Base-by-base conservation (phyloP, 2,113 vertebrate species). In the Cyprinodon tularosa region DNA sequence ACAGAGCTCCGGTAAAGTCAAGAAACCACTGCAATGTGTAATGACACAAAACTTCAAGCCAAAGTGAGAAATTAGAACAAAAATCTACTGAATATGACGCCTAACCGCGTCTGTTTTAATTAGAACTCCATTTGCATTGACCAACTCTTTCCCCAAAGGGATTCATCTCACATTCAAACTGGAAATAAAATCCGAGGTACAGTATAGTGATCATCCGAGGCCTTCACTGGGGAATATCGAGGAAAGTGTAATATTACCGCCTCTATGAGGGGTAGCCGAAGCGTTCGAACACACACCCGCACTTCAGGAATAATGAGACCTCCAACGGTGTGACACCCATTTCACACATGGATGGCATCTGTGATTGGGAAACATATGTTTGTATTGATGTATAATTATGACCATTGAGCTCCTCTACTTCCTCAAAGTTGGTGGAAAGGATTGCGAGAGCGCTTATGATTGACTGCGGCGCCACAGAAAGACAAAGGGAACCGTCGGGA, bases 301-400 rank as follows among this genome's bases (percentile, higher is more conserved):
- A 72, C 66, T 83, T 80, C 47, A 76, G 71, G 72, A 89, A 89
- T 92, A 93, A 92, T 89, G 88, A 93, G 87, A 84, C 88, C 80
- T 89, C 87, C 81, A 81, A 87, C 66, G 53, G 85, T 83, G 85
- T 89, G 86, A 86, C 92, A 91, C 88, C 92, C 91, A 94, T 94
- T 94, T 95, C 93, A 94, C 93, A 95, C 93, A 93, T 93, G 93
- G 90, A 86, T 88, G 89, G 76, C 86, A 90, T 87, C 90, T 87
- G 87, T 90, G 91, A 94, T 90, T 89, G 92, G 90, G 86, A 92
- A 92, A 93, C 89, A 91, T 85, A 86, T 93, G 92, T 93, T 91
- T 88, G 84, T 92, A 92, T 93, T 92, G 92, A 94, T 93, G 93
- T 91, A 91, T 93, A 93, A 93, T 94, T 93, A 93, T 88, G 86